phyloP scores from a whole-genome alignment of 2,113 vertebrate genomes.

The Gracilinanus agilis region DNA sequence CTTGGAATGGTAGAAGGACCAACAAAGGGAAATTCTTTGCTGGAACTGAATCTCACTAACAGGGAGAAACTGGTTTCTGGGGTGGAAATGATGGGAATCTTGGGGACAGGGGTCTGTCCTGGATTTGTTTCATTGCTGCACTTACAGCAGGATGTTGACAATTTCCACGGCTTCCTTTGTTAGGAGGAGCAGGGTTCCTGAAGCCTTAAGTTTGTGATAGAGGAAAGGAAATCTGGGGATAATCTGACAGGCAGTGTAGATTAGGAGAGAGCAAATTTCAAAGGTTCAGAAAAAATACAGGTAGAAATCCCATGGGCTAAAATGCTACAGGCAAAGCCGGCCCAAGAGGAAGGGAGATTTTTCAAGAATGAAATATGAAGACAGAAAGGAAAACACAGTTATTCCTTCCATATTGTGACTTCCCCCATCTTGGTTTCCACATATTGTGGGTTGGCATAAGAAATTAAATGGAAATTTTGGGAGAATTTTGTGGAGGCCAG shows the following conservation, averaged over 20 bases:
- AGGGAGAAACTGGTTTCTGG: not conserved
- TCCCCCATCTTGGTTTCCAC: too few relatives aligned
- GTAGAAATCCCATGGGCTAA: not conserved
- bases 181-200: not conserved
- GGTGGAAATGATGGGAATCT: not conserved
- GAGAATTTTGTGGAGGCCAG: too few relatives aligned
- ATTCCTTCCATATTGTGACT: too few relatives aligned
- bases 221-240: not conserved
- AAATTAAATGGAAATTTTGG: too few relatives aligned
- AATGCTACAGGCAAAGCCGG: not conserved
- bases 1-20: not conserved
- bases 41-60: not conserved
- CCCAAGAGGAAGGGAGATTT: not conserved
- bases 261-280: not conserved
- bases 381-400: not conserved
- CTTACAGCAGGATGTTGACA: not conserved
- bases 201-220: not conserved
- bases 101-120: not conserved
- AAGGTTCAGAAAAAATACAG: not conserved
- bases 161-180: not conserved
- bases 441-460: too few relatives aligned
- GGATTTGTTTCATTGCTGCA: not conserved
- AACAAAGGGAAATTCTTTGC: not conserved
- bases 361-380: not conserved
- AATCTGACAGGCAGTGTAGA: not conserved